Base-by-base conservation (phyloP, 2,888 invertebrate genomes). In the Cantharis flavilabris region DNA sequence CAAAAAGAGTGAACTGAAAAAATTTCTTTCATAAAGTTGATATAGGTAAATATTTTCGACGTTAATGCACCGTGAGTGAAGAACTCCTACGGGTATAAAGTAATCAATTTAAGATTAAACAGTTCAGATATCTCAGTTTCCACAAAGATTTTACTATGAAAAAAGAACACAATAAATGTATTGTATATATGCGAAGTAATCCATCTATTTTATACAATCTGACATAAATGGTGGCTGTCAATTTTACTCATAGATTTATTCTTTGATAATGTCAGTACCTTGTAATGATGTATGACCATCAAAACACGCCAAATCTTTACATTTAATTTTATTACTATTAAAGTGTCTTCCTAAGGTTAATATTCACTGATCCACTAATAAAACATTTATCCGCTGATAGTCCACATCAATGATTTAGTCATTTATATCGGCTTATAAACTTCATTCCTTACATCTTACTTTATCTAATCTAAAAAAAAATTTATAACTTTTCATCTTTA, bases 191-290 rank as follows among this genome's bases (percentile, higher is more conserved):
- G 67, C 67, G 49, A 76, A 70, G 77, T 79, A 80, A 80, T 80
- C 79, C 79, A 80, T 80, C 79, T 79, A 76, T 78, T 76, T 80
- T 80, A 75, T 79, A 73, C 73, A 79, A 77, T 76, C 79, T 80
- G 79, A 79, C 76, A 71, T 80, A 80, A 80, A 80, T 79, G 74
- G 80, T 72, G 28, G 65, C 79, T 80, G 79, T 79, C 77, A 77
- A 77, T 79, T 75, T 74, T 71, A 76, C 77, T 79, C 73, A 74
- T 69, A 74, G 64, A 77, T 69, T 67, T 76, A 72, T 72, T 69
- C 72, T 69, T 70, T 30, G 69, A 72, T 62, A 76, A 72, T 76
- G 72, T 69, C 69, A 69, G 75, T 71, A 72, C 63, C 65, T 72
- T 62, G 70, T 76, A 72, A 76, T 72, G 76, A 76, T 76, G 76